Conservation (phyloP, 2,113 vertebrate species). For the Pardalotus punctatus region DNA sequence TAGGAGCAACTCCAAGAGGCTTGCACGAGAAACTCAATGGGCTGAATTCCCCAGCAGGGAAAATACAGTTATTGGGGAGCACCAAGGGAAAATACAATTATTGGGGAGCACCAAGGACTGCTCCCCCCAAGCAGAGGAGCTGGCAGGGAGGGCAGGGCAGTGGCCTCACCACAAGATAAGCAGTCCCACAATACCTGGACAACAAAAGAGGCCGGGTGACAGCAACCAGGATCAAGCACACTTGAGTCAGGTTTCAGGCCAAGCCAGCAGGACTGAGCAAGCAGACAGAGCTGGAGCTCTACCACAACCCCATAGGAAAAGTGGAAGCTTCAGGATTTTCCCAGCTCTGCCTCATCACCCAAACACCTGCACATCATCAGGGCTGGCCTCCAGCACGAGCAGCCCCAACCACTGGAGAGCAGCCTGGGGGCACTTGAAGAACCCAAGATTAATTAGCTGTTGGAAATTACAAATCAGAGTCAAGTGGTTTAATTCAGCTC, state of each 20-base stretch:
- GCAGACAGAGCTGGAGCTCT: background rate
- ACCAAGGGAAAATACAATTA: background rate
- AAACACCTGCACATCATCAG: background rate
- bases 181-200: background rate
- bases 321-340: background rate
- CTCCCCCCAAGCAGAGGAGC: background rate
- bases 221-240: background rate
- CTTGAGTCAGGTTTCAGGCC: background rate
- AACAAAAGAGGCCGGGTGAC: background rate
- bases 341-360: background rate
- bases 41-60: background rate
- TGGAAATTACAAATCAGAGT: background rate
- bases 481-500: background rate
- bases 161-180: accelerated
- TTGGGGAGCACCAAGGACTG: background rate
- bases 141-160: background rate
- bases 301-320: accelerated
- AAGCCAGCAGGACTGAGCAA: accelerated
- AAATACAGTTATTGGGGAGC: background rate
- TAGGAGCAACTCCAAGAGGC: background rate
- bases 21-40: accelerated
- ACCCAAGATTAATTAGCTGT: background rate
- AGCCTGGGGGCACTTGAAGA: no score
- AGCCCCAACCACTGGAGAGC: background rate
- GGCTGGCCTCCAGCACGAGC: background rate